These are phyloP conservation scores for Tylochromis polylepis DNA, from an alignment of 2,113 vertebrate genomes.

Conservation along the genomic window DNA sequence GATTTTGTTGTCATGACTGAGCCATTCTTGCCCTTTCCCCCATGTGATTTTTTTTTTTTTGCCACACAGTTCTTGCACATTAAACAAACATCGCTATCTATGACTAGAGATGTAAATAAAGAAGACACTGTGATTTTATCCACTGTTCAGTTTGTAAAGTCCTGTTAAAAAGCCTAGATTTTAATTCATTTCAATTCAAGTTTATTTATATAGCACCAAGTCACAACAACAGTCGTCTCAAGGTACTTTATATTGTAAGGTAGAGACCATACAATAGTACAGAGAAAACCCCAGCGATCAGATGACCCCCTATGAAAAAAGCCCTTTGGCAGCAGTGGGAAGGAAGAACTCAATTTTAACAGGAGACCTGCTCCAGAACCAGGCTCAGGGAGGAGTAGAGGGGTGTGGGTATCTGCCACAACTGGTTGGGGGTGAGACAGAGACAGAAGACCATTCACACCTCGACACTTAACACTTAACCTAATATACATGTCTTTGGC, in stretches of 20 bases:
- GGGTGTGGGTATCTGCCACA: not conserved
- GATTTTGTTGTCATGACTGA: not conserved
- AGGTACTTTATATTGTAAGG: not conserved
- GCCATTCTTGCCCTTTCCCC: not conserved
- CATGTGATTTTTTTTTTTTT: not conserved
- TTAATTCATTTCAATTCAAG: not conserved
- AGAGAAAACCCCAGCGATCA: too few relatives aligned
- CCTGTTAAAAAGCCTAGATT: not conserved
- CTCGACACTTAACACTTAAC: not conserved
- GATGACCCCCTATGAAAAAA: not conserved
- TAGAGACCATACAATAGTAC: too few relatives aligned
- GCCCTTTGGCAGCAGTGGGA: not conserved
- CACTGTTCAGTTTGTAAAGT: not conserved
- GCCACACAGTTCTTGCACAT: not conserved
- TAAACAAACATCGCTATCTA: not conserved
- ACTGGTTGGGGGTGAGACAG: not conserved
- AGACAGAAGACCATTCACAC: not conserved
- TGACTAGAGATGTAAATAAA: not conserved
- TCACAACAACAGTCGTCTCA: not conserved
- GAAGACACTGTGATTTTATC: not conserved
- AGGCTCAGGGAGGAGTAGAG: not conserved
- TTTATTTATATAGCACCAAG: not conserved
- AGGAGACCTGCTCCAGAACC: not conserved
- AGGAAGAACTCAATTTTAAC: not conserved
- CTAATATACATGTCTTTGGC: not conserved